A percentile compares a stretch with the other conserved stretches of the same genome.
Conservation (phyloP, 2,797 vertebrate genomes). For the Rallus crepitans region DNA sequence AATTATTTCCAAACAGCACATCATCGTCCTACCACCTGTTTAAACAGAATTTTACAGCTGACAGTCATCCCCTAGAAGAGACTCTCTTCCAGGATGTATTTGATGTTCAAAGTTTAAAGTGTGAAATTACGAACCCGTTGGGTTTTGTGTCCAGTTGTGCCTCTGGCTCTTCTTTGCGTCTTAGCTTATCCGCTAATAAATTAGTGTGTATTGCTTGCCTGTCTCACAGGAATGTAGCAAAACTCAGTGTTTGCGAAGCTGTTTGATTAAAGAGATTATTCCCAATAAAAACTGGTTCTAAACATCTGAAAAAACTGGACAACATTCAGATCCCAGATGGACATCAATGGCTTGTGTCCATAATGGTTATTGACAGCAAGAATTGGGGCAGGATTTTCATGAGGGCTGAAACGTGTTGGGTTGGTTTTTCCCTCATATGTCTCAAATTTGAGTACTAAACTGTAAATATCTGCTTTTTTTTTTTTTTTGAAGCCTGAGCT, state of each 20-base stretch:
- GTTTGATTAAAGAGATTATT: slow-evolving; percentile 44
- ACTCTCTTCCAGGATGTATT: neutral
- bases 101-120: slow-evolving; percentile 50
- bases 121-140: neutral
- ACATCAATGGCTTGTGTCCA: neutral
- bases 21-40: slow-evolving; percentile 2
- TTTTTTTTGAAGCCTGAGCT: neutral
- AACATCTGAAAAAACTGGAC: slow-evolving; percentile 52
- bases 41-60: slow-evolving; percentile 49
- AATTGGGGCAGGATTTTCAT: slow-evolving; percentile 1
- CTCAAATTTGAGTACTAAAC: slow-evolving; percentile 23
- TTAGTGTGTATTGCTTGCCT: neutral
- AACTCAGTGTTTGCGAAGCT: slow-evolving; percentile 30
- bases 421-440: neutral
- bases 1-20: slow-evolving; percentile 49
- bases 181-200: slow-evolving; percentile 26
- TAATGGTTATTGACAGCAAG: slow-evolving; percentile 35
- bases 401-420: neutral
- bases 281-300: slow-evolving; percentile 32
- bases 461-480: neutral
- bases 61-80: slow-evolving; percentile 23
- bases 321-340: slow-evolving; percentile 49
- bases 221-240: neutral
- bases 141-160: slow-evolving; percentile 53
- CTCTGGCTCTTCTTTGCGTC: slow-evolving; percentile 8